A percentile compares a stretch with the other conserved stretches of the same genome.
These are phyloP conservation scores for Caenorhabditis latens DNA, from an alignment of 1,140 invertebrate species.

Conservation along the genomic window DNA sequence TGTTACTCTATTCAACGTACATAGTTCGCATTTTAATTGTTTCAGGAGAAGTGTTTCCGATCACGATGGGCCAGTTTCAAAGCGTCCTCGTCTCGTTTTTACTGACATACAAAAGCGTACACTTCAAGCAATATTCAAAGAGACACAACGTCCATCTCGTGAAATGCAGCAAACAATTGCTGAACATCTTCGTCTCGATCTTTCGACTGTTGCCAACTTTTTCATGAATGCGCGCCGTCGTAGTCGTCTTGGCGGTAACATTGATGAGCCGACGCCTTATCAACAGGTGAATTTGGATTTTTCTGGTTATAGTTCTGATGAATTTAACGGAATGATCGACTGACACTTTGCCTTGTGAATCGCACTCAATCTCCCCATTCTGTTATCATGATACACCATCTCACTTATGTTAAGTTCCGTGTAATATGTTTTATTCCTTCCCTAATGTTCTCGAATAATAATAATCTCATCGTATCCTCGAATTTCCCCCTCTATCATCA, in stretches of 20 bases:
- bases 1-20: background rate
- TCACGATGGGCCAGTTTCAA: conserved; percentile 81
- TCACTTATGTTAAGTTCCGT: too few relatives aligned
- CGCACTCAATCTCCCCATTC: background rate
- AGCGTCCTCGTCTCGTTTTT: conserved; percentile 99
- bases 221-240: conserved; percentile 98
- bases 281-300: conserved; percentile 61
- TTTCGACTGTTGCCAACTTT: conserved; percentile 98
- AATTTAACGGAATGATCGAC: background rate
- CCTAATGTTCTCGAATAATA: too few relatives aligned
- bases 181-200: conserved; percentile 93
- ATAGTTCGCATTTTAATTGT: conserved; percentile 50
- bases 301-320: background rate
- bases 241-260: conserved; percentile 58
- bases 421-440: too few relatives aligned
- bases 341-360: background rate
- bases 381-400: too few relatives aligned
- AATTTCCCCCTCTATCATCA: background rate
- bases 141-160: conserved; percentile 98
- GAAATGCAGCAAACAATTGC: conserved; percentile 99
- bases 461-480: too few relatives aligned
- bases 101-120: conserved; percentile 99
- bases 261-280: conserved; percentile 67
- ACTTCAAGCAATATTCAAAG: conserved; percentile 85
- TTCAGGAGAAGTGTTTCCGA: conserved; percentile 57